Conservation (phyloP, 2,888 invertebrate species). For the Macroteleia sp. region DNA sequence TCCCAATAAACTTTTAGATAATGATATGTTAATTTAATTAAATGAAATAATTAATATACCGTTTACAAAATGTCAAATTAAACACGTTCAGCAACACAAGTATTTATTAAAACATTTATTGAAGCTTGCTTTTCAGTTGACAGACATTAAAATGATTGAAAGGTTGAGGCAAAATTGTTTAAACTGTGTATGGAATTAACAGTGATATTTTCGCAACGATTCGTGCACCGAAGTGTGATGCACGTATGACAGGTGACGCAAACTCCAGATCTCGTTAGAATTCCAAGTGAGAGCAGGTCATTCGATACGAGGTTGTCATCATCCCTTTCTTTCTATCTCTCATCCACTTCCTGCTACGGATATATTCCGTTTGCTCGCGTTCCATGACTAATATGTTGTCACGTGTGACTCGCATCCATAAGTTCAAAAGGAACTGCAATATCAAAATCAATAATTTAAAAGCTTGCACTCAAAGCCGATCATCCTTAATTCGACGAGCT, state of each 20-base stretch:
- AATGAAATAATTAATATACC: no score
- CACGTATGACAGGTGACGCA: constrained; percentile 57
- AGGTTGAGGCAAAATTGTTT: constrained; percentile 3
- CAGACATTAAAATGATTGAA: constrained; percentile 20
- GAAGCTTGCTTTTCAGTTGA: no score
- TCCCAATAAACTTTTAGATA: no score
- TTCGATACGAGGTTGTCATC: constrained; percentile 70
- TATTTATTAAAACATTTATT: no score
- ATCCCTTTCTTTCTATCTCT: constrained; percentile 54
- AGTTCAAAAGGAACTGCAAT: constrained; percentile 57
- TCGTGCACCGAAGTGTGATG: constrained; percentile 20
- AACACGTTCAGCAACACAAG: no score
- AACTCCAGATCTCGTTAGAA: constrained; percentile 55
- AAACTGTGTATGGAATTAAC: constrained; percentile 7
- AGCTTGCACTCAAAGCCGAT: no score
- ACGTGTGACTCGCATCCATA: constrained; percentile 69
- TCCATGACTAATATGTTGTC: constrained; percentile 69
- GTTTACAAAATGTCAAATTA: no score
- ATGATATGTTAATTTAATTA: no score
- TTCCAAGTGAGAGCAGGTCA: constrained; percentile 64
- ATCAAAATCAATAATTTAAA: constrained; percentile 68
- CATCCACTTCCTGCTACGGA: constrained; percentile 47
- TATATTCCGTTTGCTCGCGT: constrained; percentile 71
- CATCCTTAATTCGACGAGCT: background rate
- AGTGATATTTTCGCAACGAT: constrained; percentile 23